Percentiles rank a stretch among this genome's conserved stretches.
These are phyloP conservation scores for Cremastinae sp. DNA, from an alignment of 2,888 invertebrate genomes.

Conservation along the genomic window DNA sequence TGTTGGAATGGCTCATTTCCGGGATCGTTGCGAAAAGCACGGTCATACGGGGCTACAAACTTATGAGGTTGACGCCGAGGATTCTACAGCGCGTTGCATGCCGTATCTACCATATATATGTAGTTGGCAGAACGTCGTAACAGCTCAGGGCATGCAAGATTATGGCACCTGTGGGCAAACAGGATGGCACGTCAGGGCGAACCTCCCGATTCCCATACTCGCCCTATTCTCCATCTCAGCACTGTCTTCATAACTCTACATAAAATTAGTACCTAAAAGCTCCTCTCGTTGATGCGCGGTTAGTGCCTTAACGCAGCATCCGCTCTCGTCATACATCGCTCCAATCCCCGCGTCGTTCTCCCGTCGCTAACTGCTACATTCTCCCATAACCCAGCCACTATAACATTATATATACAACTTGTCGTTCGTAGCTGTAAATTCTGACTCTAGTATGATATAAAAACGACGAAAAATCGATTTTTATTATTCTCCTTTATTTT, in stretches of 20 bases:
- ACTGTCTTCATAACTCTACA: constrained; percentile 77
- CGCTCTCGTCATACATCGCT: constrained; percentile 43
- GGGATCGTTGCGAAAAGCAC: constrained; percentile 38
- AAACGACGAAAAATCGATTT: too few species aligned
- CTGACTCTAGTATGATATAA: too few species aligned
- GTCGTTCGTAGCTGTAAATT: neutral
- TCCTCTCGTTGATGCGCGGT: constrained; percentile 62
- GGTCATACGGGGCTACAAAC: constrained; percentile 45
- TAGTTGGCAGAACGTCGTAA: constrained; percentile 35
- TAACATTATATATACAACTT: constrained; percentile 21
- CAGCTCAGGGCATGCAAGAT: constrained; percentile 65
- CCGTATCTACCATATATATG: constrained; percentile 28
- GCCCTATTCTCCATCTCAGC: constrained; percentile 42
- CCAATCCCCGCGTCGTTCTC: constrained; percentile 12
- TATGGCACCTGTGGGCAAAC: constrained; percentile 75
- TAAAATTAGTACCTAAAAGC: constrained; percentile 80
- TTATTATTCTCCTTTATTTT: too few species aligned
- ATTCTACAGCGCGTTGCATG: constrained; percentile 31
- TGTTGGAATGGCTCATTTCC: constrained; percentile 52
- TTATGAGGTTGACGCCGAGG: constrained; percentile 31
- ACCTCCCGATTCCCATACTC: constrained; percentile 48
- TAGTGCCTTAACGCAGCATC: constrained; percentile 44
- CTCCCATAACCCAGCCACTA: neutral
- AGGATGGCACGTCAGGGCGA: constrained; percentile 72
- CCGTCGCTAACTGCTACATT: constrained; percentile 24